Conservation (phyloP, 2,113 vertebrate genomes). For the Microtus montanus region DNA sequence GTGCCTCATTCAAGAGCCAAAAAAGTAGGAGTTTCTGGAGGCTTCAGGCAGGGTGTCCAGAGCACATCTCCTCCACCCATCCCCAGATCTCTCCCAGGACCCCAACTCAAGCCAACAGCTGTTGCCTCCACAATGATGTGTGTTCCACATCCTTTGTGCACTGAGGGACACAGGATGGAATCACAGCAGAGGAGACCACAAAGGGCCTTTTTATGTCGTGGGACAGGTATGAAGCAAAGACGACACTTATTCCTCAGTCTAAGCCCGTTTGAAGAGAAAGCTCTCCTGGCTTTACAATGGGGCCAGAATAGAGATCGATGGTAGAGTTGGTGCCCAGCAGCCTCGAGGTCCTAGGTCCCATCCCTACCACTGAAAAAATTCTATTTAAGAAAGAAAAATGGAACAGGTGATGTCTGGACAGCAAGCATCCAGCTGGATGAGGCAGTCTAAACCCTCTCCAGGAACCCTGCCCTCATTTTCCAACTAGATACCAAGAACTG, state of each 20-base stretch:
- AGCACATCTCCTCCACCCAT: background rate
- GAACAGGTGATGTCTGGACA: background rate
- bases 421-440: background rate
- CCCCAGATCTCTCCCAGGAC: background rate
- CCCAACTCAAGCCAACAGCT: background rate
- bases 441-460: background rate
- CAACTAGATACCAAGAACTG: background rate
- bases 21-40: background rate
- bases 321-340: background rate
- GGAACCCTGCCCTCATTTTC: background rate
- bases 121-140: background rate
- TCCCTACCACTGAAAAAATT: background rate
- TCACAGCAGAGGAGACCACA: background rate
- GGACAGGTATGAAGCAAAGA: conserved; percentile 1
- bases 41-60: background rate
- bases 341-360: background rate
- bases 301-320: too few relatives aligned
- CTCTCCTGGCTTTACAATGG: background rate
- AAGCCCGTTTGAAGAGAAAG: background rate
- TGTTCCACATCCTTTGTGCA: background rate
- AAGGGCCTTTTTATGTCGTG: background rate
- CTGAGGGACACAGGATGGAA: background rate
- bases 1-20: background rate
- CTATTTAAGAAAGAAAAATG: background rate
- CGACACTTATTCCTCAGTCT: background rate